phyloP scores from a whole-genome alignment of 2,113 vertebrate genomes.

The Xyliphius kryptos region DNA sequence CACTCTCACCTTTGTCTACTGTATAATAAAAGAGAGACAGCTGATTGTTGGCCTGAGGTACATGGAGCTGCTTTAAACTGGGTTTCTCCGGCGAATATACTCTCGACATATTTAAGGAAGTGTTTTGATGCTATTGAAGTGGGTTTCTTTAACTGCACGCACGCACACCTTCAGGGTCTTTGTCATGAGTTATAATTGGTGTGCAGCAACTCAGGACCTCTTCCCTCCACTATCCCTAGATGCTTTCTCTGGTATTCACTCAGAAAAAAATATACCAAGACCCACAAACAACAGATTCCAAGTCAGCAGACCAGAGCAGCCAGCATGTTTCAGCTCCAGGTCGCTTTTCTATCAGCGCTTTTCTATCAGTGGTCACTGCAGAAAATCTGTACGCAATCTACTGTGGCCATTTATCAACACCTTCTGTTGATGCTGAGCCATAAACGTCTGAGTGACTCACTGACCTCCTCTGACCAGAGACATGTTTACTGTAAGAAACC shows the following conservation, averaged over 20 bases:
- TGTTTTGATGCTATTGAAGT: neutral
- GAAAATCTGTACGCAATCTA: slow-evolving; percentile 19
- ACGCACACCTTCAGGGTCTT: no score
- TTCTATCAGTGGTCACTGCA: slow-evolving; percentile 21
- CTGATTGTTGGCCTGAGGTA: neutral
- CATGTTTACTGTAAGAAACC: slow-evolving; percentile 8
- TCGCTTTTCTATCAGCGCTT: no score
- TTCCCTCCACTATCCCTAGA: no score
- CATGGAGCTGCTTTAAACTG: neutral
- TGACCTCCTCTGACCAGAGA: slow-evolving; percentile 3
- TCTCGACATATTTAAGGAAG: neutral
- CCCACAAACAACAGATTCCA: no score
- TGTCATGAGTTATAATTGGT: no score
- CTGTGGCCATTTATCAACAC: slow-evolving; percentile 22
- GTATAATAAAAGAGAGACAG: neutral
- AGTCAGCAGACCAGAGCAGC: no score
- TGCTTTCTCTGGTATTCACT: no score
- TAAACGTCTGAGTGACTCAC: slow-evolving; percentile 14
- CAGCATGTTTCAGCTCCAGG: no score
- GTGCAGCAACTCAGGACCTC: no score
- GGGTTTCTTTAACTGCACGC: neutral
- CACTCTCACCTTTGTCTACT: neutral
- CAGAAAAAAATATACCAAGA: no score
- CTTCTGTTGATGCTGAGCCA: slow-evolving; percentile 23
- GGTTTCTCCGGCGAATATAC: no score